Evolutionary conservation across 2,888 invertebrate genomes (phyloP).

Genomic region (Dilophus febrilis): DNA sequence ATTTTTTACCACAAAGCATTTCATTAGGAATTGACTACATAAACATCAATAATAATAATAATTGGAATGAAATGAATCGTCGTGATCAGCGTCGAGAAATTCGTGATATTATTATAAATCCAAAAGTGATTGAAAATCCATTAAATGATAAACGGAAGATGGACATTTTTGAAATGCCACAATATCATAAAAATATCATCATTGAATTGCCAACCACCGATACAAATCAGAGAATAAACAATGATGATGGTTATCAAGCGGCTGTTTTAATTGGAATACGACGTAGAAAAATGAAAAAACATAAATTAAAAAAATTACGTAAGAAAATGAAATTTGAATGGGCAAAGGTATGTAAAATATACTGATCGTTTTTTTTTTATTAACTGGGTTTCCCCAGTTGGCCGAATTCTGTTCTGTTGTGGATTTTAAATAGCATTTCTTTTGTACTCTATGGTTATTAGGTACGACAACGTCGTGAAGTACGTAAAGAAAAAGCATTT

Average conservation of each 20-base stretch:
- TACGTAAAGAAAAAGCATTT: conserved; percentile 60
- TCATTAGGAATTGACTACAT: too few relatives aligned
- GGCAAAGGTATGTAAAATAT: conserved; percentile 36
- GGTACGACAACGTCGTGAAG: conserved; percentile 48
- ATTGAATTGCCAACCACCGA: too few relatives aligned
- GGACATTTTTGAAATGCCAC: too few relatives aligned
- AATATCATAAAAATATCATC: too few relatives aligned
- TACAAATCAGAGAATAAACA: neutral
- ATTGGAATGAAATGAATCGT: too few relatives aligned
- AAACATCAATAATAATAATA: too few relatives aligned
- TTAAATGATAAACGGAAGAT: too few relatives aligned
- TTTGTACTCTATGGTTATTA: conserved; percentile 26
- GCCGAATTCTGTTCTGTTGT: neutral
- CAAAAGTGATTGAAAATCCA: too few relatives aligned
- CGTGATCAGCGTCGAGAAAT: too few relatives aligned
- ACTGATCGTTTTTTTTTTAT: conserved; percentile 12
- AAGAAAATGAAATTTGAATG: conserved; percentile 62
- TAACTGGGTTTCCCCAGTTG: conserved; percentile 1
- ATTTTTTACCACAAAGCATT: too few relatives aligned
- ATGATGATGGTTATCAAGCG: conserved; percentile 46
- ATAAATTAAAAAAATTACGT: conserved; percentile 61
- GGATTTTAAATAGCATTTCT: conserved; percentile 3
- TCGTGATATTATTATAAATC: too few relatives aligned
- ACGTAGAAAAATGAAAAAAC: conserved; percentile 72
- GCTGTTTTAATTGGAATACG: conserved; percentile 59